A percentile compares a stretch with the other conserved stretches of the same genome.
Conservation (phyloP, 92 coral and sea anemone species). For the Epizoanthus ramosus region DNA sequence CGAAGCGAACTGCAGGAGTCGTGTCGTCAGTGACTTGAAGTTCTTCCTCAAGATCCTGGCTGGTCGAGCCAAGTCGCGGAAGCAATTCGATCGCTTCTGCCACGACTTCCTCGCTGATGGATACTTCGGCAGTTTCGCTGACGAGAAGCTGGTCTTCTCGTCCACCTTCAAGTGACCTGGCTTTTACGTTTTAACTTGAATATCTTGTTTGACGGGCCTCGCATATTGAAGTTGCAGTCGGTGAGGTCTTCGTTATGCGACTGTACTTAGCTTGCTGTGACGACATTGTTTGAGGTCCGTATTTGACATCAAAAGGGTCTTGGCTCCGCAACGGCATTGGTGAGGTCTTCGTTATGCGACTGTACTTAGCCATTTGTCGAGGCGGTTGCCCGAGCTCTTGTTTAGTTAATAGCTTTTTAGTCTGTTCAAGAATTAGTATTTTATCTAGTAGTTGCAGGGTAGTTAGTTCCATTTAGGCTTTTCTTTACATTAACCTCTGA, state of each 20-base stretch:
- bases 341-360: too few relatives aligned
- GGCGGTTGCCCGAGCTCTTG: too few relatives aligned
- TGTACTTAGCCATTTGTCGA: too few relatives aligned
- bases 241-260: slow-evolving; percentile 4
- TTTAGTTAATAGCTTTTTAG: too few relatives aligned
- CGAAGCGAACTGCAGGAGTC: slow-evolving; percentile 21
- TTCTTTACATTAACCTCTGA: too few relatives aligned
- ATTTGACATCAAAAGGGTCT: slow-evolving; percentile 12
- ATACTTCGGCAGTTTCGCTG: slow-evolving; percentile 17
- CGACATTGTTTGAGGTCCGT: slow-evolving; percentile 21
- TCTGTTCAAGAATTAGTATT: too few relatives aligned
- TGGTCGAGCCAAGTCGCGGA: slow-evolving; percentile 19
- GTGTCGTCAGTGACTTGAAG: slow-evolving; percentile 18
- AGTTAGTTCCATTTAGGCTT: too few relatives aligned
- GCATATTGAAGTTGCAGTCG: slow-evolving; percentile 17
- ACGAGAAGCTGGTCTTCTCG: slow-evolving; percentile 20
- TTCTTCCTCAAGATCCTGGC: slow-evolving; percentile 16
- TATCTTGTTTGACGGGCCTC: slow-evolving; percentile 21
- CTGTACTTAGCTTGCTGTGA: slow-evolving; percentile 8
- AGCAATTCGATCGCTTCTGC: slow-evolving; percentile 16
- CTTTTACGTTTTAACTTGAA: slow-evolving; percentile 4
- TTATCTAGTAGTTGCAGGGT: too few relatives aligned
- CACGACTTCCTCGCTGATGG: slow-evolving; percentile 18
- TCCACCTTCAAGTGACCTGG: slow-evolving; percentile 14
- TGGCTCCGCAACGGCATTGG: slow-evolving; percentile 2